Base-by-base conservation (phyloP, 2,797 vertebrate genomes). In the Characodon lateralis region DNA sequence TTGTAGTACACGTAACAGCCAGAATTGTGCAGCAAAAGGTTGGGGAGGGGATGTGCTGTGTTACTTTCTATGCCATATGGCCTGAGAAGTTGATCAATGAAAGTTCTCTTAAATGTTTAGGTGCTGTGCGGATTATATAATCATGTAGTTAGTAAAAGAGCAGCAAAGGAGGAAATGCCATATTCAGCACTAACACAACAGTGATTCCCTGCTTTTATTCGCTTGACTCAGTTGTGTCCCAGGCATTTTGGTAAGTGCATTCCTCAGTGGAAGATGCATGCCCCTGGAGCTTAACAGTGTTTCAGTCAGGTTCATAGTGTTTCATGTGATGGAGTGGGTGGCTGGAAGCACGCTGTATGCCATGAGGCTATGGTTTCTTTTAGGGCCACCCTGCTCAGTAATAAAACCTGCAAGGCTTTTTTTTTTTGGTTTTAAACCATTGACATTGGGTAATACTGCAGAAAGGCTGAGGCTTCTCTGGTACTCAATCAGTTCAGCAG, bases 261-360 rank as follows among this genome's bases (percentile, higher is more conserved):
- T 92, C 85, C 88, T 90, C 43, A 26, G 85, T 74, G 72, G 83
- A 87, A 85, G 88, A 90, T 91, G 85, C 89, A 85, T 79, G 89
- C 78, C 71, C 82, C 88, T 56, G 61, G 78, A 89, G 89, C 80
- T 87, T 88, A 87, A 85, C 80, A 72, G 85, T 79, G 78, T 92
- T 90, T 92, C 90, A 91, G 83, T 75, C 51, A 74, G 74, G 81
- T 86, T 91, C 87, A 91, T 80, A 91, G 83, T 83, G 82, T 77
- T 88, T 81, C 76, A 28, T 88, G 84, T 91, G 90, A 89, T 92
- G 82, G 83, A 93, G 89, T 81, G 91, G 89, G 89, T 91, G 90
- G 87, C 82, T 89, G 69, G 72, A 79, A 85, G 83, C 82, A 28
- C 66, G 48, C 81, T 84, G 84, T 69, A 78, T 77, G 87, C 78